Evolutionary conservation across 1,140 invertebrate species (phyloP).

Genomic region (Aplysia californica): DNA sequence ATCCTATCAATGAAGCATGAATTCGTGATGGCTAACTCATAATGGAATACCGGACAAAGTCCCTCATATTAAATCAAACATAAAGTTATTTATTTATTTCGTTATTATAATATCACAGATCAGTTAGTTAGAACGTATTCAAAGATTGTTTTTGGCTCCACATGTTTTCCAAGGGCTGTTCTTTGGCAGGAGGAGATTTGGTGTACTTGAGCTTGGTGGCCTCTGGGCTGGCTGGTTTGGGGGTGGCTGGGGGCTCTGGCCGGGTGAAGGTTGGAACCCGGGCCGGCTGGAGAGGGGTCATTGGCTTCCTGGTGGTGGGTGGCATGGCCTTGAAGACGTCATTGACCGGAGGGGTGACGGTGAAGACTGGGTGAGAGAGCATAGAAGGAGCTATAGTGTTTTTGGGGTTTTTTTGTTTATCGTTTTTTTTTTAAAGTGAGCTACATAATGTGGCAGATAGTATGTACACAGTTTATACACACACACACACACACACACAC

Average conservation of each 20-base stretch:
- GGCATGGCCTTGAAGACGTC: slow-evolving; percentile 32
- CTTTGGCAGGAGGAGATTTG: slow-evolving; percentile 40
- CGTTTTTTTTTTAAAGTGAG: too few species aligned
- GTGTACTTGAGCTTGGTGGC: slow-evolving; percentile 38
- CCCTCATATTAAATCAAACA: too few species aligned
- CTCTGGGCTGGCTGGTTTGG: slow-evolving; percentile 12
- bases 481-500: too few species aligned
- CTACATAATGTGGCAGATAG: too few species aligned
- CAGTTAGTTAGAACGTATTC: slow-evolving; percentile 38
- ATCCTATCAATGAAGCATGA: neutral
- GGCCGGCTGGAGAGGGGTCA: slow-evolving; percentile 18
- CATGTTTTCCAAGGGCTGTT: too few species aligned
- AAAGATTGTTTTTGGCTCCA: slow-evolving; percentile 33
- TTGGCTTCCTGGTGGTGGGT: slow-evolving; percentile 13
- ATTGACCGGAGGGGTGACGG: slow-evolving; percentile 27
- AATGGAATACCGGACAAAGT: too few species aligned
- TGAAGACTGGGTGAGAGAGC: neutral
- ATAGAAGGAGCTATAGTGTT: too few species aligned
- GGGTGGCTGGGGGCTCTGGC: slow-evolving; percentile 15
- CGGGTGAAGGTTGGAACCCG: slow-evolving; percentile 18
- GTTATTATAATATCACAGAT: too few species aligned
- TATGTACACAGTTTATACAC: too few species aligned
- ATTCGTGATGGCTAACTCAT: neutral
- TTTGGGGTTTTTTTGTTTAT: too few species aligned
- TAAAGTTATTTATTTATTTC: too few species aligned